These are phyloP conservation scores for Ornithorhynchus anatinus DNA, from an alignment of 2,113 vertebrate genomes.

Conservation along the genomic window DNA sequence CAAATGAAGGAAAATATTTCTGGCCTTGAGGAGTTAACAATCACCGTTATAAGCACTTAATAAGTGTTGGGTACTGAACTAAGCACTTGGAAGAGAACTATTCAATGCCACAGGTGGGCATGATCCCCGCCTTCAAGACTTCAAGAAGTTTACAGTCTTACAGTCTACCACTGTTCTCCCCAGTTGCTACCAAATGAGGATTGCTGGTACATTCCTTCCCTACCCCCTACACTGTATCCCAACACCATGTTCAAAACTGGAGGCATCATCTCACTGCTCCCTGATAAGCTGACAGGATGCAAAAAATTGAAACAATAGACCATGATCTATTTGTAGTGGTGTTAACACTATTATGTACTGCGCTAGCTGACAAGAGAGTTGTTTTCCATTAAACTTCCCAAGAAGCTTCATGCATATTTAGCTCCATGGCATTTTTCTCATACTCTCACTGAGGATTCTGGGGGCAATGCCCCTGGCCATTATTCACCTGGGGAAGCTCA, in stretches of 20 bases:
- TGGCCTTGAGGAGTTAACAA: too few species aligned
- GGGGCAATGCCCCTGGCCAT: too few species aligned
- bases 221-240: slow-evolving; percentile 76
- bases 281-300: slow-evolving; percentile 66
- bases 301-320: slow-evolving; percentile 78
- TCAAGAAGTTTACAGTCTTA: too few species aligned
- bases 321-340: slow-evolving; percentile 74
- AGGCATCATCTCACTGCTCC: too few species aligned
- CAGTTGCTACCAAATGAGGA: slow-evolving; percentile 68
- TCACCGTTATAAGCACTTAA: slow-evolving; percentile 59
- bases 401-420: slow-evolving; percentile 61
- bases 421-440: slow-evolving; percentile 52
- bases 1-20: too few species aligned
- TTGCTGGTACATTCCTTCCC: slow-evolving; percentile 65
- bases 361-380: slow-evolving; percentile 63
- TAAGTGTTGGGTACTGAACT: slow-evolving; percentile 55
- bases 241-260: too few species aligned
- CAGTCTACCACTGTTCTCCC: slow-evolving; percentile 57
- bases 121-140: too few species aligned
- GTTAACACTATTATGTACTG: slow-evolving; percentile 72
- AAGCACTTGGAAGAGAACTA: too few species aligned
- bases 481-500: too few species aligned
- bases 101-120: too few species aligned
- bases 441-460: slow-evolving; percentile 45
- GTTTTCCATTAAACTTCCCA: slow-evolving; percentile 70